Conservation (phyloP, 1,140 invertebrate species). For the Rhagoletis zephyria region DNA sequence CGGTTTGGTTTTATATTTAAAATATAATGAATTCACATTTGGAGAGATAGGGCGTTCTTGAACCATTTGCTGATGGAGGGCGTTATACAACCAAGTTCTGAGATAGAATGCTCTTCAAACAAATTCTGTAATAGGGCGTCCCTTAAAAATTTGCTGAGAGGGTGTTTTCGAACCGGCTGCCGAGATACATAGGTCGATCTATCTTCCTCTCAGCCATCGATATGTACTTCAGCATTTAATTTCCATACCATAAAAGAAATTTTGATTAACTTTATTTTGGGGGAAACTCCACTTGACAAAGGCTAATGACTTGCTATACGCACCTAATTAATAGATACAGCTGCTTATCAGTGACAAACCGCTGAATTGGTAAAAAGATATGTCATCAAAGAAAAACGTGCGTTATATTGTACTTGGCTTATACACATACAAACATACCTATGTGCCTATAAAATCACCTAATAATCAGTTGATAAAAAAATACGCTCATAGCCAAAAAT, state of each 20-base stretch:
- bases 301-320: neutral
- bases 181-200: too few species aligned
- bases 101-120: too few species aligned
- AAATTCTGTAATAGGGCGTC: too few species aligned
- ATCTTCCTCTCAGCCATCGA: neutral
- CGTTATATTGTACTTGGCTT: too few species aligned
- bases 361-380: neutral
- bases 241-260: neutral
- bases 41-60: too few species aligned
- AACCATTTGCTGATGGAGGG: too few species aligned
- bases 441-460: neutral
- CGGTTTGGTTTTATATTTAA: too few species aligned
- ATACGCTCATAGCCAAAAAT: conserved; percentile 19
- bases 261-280: neutral
- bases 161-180: too few species aligned
- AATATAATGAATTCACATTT: too few species aligned
- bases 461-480: conserved; percentile 4
- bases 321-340: neutral
- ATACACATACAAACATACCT: neutral
- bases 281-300: neutral
- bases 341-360: neutral
- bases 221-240: neutral
- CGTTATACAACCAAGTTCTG: too few species aligned
- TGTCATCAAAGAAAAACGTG: too few species aligned
- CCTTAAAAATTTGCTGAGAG: too few species aligned